These are phyloP conservation scores for Pristionchus entomophagus DNA, from an alignment of 2,888 invertebrate species.

Conservation along the genomic window DNA sequence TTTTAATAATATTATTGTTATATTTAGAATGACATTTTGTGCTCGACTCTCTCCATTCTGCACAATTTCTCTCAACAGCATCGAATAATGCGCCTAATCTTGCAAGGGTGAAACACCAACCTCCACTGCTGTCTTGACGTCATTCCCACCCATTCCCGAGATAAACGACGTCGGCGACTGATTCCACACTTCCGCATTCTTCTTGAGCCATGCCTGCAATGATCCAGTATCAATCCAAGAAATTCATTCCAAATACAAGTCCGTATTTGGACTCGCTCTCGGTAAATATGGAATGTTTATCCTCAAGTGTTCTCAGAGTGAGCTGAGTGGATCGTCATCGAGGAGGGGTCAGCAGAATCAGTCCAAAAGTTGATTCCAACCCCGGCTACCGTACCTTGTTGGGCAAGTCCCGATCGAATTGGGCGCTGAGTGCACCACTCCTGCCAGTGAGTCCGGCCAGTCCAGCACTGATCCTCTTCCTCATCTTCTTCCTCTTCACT, in stretches of 20 bases:
- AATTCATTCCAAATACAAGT: neutral
- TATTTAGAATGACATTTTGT: too few relatives aligned
- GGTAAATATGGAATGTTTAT: slow-evolving; percentile 31
- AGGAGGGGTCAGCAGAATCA: neutral
- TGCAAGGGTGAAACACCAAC: neutral
- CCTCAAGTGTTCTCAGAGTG: slow-evolving; percentile 39
- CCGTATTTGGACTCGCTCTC: slow-evolving; percentile 22
- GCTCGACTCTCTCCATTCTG: neutral
- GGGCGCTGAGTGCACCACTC: slow-evolving; percentile 16
- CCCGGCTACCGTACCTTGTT: slow-evolving; percentile 35
- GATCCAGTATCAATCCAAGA: neutral
- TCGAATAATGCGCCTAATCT: too few relatives aligned
- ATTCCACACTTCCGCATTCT: slow-evolving; percentile 69
- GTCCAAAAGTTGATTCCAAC: neutral
- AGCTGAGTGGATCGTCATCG: slow-evolving; percentile 48
- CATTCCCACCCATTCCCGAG: slow-evolving; percentile 51
- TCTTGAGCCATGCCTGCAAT: slow-evolving; percentile 63
- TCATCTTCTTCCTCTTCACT: slow-evolving; percentile 32
- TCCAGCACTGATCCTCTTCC: neutral
- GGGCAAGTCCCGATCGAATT: slow-evolving; percentile 44
- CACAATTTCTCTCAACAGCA: neutral
- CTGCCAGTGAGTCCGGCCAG: too few relatives aligned
- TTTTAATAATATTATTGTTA: too few relatives aligned
- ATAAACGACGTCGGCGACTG: slow-evolving; percentile 61
- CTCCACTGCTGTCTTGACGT: slow-evolving; percentile 52